Base-by-base conservation (phyloP, 2,888 invertebrate species). In the Campopleginae sp. region DNA sequence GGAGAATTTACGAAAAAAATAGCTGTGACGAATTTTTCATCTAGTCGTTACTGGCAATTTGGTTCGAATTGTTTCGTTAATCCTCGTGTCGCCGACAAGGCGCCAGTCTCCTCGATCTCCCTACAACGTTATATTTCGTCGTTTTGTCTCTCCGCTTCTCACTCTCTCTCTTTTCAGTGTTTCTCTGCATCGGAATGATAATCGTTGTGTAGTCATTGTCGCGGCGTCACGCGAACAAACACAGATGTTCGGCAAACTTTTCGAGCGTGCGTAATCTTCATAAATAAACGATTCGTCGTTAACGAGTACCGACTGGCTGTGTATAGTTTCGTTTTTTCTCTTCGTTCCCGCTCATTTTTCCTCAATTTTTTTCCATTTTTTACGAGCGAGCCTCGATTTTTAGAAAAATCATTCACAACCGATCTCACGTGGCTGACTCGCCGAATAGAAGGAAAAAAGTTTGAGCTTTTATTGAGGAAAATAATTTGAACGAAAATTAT, bases 151-250 rank as follows among this genome's bases (percentile, higher is more conserved):
- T 42, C 44, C 17, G 6, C 58, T 61, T 65, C 63, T 63, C 42
- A 0, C 17, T 48, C 46, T 75, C 33, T 44, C 46, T 27, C 58
- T 17, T 48, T 6, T 71, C 19, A 31, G 33, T 65, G 19, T 63
- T 27, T 58, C 48, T 78, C 44, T 68, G 38, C 70, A 48, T 27
- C 68, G 54, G 31, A 74, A 63, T 75, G 17, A 77, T 77, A 33
- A 79, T 75, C 78, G 82, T 82, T 71, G 38, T 63, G 81, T 82
- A 75, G 81, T 85, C 85, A 79, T 75, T 78, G 85, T 78, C 83
- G 72, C 63, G 38, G n/a, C 80, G 85, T 75, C 82, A 79, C 75
- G 81, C 75, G 81, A 79, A 71, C 78, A 81, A 85, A 85, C 82
- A 85, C 85, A 85, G 85, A 79, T 85, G 85, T 78, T 74, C 38